phyloP scores from a whole-genome alignment of 2,113 vertebrate genomes.

The Rhizomys pruinosus region DNA sequence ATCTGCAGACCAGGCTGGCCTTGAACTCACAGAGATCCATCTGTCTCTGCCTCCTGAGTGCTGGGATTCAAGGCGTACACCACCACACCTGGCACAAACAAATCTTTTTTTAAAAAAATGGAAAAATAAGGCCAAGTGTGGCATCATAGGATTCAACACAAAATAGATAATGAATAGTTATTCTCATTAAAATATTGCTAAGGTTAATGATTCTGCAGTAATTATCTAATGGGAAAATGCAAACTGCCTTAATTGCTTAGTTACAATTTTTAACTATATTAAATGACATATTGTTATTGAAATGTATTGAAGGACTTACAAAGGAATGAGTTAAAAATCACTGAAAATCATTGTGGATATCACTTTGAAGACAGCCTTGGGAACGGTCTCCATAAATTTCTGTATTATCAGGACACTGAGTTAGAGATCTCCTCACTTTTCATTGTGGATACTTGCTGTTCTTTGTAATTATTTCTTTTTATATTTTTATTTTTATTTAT shows the following conservation, averaged over 20 bases:
- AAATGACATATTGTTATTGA: not conserved
- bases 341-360: not conserved
- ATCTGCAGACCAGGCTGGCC: too few species aligned
- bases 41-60: too few species aligned
- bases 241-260: not conserved
- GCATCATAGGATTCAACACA: too few species aligned
- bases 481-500: too few species aligned
- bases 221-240: not conserved
- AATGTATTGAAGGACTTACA: conserved; percentile 12
- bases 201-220: not conserved
- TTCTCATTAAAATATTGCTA: not conserved
- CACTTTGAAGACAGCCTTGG: conserved; percentile 1
- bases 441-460: not conserved
- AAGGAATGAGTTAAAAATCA: conserved; percentile 5
- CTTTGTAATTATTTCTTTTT: not conserved
- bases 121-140: too few species aligned
- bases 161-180: not conserved
- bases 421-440: conserved; percentile 21
- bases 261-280: conserved; percentile 19
- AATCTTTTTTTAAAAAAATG: too few species aligned
- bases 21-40: too few species aligned
- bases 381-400: conserved; percentile 13
- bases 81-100: too few species aligned
- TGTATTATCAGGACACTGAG: not conserved
- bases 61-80: too few species aligned